Evolutionary conservation across 2,113 vertebrate genomes (phyloP).

Genomic region (Tachysurus fulvidraco): DNA sequence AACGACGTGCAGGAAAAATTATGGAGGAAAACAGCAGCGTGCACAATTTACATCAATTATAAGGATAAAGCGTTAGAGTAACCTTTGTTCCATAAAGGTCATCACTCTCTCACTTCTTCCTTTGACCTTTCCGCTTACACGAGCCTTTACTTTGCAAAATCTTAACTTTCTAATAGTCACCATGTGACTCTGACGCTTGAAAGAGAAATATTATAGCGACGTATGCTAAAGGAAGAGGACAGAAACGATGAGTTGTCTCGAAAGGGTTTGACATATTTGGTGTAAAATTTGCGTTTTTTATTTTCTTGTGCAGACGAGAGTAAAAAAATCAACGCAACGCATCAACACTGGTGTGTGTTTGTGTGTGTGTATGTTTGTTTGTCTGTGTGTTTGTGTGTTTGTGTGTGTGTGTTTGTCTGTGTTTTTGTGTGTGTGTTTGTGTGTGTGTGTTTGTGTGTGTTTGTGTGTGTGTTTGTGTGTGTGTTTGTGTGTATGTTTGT

Average conservation of each 20-base stretch:
- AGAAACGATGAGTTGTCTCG: background rate
- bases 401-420: too few relatives aligned
- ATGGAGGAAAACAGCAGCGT: background rate
- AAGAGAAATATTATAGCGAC: background rate
- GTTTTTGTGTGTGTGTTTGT: too few relatives aligned
- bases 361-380: too few relatives aligned
- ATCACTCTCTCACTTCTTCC: background rate
- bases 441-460: too few relatives aligned
- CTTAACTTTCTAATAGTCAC: background rate
- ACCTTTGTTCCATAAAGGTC: constrained; percentile 26
- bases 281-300: background rate
- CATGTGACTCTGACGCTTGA: background rate
- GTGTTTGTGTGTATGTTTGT: too few relatives aligned
- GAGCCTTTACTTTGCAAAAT: background rate
- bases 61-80: constrained; percentile 3
- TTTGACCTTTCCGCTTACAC: constrained; percentile 2
- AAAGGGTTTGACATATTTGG: background rate
- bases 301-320: background rate
- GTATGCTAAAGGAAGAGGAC: background rate
- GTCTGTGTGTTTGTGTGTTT: too few relatives aligned
- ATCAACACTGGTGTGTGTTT: too few relatives aligned
- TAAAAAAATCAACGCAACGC: too few relatives aligned
- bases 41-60: background rate
- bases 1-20: background rate
- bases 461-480: too few relatives aligned